Evolutionary conservation across 2,113 vertebrate genomes (phyloP).

Genomic region (Microtus ochrogaster): DNA sequence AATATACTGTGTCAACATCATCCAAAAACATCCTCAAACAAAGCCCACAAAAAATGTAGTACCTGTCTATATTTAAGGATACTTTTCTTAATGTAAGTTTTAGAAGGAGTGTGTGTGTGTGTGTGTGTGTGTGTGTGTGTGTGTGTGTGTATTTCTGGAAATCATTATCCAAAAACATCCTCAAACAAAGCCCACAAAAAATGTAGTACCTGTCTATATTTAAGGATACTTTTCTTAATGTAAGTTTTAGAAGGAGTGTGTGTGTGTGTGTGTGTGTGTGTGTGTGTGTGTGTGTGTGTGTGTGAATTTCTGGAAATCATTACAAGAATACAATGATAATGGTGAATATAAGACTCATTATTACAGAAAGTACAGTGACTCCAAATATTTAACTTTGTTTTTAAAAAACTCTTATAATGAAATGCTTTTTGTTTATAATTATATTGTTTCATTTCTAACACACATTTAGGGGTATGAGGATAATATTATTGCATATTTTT

Average conservation of each 20-base stretch:
- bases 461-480: background rate
- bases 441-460: background rate
- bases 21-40: background rate
- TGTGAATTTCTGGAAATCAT: background rate
- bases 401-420: background rate
- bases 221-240: background rate
- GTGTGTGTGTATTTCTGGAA: background rate
- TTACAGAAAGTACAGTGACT: background rate
- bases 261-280: too few species aligned
- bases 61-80: background rate
- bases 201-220: background rate
- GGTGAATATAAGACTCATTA: background rate
- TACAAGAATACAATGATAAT: background rate
- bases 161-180: background rate
- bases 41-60: background rate
- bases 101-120: background rate
- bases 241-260: background rate
- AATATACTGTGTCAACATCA: background rate
- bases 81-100: too few species aligned
- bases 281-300: too few species aligned
- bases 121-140: too few species aligned
- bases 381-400: conserved; percentile 6
- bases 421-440: background rate
- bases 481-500: background rate
- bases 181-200: background rate